Percentiles rank a stretch among this genome's conserved stretches.
Conservation (phyloP, 2,888 invertebrate species). For the Microctonus aethiopoides region DNA sequence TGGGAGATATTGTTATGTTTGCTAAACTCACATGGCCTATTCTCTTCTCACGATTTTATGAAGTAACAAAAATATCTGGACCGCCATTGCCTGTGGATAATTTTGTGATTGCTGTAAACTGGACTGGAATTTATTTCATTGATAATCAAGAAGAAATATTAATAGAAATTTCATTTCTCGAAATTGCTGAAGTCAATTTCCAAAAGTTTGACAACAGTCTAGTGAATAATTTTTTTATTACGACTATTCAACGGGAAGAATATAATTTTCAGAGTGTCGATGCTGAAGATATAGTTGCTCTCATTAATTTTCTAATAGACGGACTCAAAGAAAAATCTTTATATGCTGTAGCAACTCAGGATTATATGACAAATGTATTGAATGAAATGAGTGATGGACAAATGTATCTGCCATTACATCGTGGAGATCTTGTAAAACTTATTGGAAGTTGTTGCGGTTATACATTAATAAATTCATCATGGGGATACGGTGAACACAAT, state of each 20-base stretch:
- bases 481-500: conserved; percentile 80
- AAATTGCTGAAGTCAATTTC: conserved; percentile 95
- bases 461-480: conserved; percentile 77
- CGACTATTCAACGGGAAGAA: conserved; percentile 96
- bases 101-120: conserved; percentile 99
- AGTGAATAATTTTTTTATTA: conserved; percentile 94
- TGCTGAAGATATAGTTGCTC: conserved; percentile 96
- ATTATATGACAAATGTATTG: conserved; percentile 79
- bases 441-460: conserved; percentile 81
- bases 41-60: conserved; percentile 96
- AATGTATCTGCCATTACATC: conserved; percentile 72
- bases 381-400: conserved; percentile 70
- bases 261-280: conserved; percentile 99
- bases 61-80: conserved; percentile 95
- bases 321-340: conserved; percentile 93
- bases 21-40: conserved; percentile 99
- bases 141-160: conserved; percentile 99
- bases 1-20: conserved; percentile 98
- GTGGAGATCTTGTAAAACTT: conserved; percentile 87
- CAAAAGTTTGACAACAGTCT: conserved; percentile 97
- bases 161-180: conserved; percentile 97
- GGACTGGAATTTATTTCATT: conserved; percentile 99
- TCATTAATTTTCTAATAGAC: conserved; percentile 97
- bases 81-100: conserved; percentile 99
- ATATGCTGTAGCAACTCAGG: conserved; percentile 94